Evolutionary conservation across 2,888 invertebrate species (phyloP).

Genomic region (Dendrolimus pini): DNA sequence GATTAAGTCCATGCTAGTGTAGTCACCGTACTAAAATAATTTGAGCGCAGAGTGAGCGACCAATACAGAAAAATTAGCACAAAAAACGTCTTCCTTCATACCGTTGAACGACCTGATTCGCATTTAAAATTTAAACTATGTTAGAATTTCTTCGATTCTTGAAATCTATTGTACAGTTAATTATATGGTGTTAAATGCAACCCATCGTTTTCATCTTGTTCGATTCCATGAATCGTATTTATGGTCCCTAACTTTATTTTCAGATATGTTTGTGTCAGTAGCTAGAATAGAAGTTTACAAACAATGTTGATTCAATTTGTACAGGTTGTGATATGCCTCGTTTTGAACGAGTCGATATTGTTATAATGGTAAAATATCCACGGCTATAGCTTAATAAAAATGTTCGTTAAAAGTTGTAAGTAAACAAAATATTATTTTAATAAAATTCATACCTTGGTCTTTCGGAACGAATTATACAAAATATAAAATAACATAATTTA

Average conservation of each 20-base stretch:
- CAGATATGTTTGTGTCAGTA: constrained; percentile 72
- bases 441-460: constrained; percentile 62
- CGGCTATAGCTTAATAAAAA: constrained; percentile 73
- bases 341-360: constrained; percentile 76
- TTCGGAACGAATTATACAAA: constrained; percentile 69
- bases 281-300: constrained; percentile 76
- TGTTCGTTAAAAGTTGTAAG: constrained; percentile 72
- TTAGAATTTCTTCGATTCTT: constrained; percentile 67
- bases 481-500: constrained; percentile 42
- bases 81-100: constrained; percentile 75
- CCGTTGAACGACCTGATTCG: constrained; percentile 69
- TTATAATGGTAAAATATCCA: constrained; percentile 74
- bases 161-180: constrained; percentile 71
- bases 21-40: constrained; percentile 38
- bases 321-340: constrained; percentile 77
- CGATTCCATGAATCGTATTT: constrained; percentile 76
- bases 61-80: constrained; percentile 59
- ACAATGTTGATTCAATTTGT: constrained; percentile 76
- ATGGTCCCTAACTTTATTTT: constrained; percentile 72
- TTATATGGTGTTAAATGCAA: constrained; percentile 62
- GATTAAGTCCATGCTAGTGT: constrained; percentile 46
- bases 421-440: constrained; percentile 70
- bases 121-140: constrained; percentile 66
- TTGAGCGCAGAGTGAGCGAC: constrained; percentile 7
- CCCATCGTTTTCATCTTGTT: constrained; percentile 69